Base-by-base conservation (phyloP, 2,888 invertebrate species). In the Cryptosula pallasiana region DNA sequence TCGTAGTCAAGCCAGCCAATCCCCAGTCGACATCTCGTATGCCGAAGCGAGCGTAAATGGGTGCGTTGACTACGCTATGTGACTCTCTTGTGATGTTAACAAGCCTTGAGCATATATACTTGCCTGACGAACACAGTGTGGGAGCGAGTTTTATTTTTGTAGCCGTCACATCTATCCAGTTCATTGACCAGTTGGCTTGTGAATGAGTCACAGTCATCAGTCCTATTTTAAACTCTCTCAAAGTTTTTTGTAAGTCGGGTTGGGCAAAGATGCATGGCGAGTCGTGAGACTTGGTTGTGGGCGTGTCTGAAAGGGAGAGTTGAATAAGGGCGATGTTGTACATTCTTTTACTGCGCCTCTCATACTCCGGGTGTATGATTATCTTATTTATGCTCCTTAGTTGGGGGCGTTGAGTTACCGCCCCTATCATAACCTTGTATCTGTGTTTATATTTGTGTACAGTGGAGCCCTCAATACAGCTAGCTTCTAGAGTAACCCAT, bases 91-190 rank as follows among this genome's bases (percentile, higher is more conserved):
- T 32, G 2, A 16, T 63, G 9, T 63, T 63, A 5, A 63, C 32
- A 5, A 63, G n/a, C 63, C 32, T 63, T 9, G 63, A 63, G 34
- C 63, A 63, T 9, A 63, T 63, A 63, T 25, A 63, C n/a, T 63
- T 27, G 20, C 63, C 63, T 13, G 63, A 63, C 9, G 63, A 25
- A n/a, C 63, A 63, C 29, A 63, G 63, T 63, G 25, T 63, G 27
- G 63, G 32, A 9, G 63, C 63, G 9, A 63, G 13, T 32, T 63
- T 63, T 27, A 63, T 27, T 63, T 27, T 63, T 5, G 3, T 27
- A 9, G 27, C 2, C 3, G 32, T 32, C 45, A 45, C 45, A 45
- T 45, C 45, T 20, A 45, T 13, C 45, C 45, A 45, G n/a, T n/a
- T n/a, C n/a, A n/a, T n/a, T n/a, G n/a, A n/a, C n/a, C n/a, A n/a